Evolutionary conservation across 2,888 invertebrate genomes (phyloP).

Genomic region (Criorhina ranunculi): DNA sequence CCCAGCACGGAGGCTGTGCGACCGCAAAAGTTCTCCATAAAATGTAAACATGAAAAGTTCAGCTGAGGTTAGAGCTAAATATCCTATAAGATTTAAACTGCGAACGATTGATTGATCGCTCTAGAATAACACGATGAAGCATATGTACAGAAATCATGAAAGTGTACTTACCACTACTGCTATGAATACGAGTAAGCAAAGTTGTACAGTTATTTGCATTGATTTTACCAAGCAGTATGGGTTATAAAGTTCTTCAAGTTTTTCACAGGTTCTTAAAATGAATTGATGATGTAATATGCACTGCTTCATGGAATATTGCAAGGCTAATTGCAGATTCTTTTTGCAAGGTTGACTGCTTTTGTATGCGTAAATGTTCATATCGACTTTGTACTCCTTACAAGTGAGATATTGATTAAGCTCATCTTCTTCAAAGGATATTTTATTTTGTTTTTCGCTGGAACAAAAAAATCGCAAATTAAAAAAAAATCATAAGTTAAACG

Average conservation of each 20-base stretch:
- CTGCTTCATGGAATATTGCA: conserved; percentile 79
- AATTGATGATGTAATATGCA: conserved; percentile 83
- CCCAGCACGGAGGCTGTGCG: conserved; percentile 81
- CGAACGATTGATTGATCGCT: conserved; percentile 78
- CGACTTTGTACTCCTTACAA: conserved; percentile 78
- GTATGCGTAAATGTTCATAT: conserved; percentile 75
- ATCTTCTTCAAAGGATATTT: conserved; percentile 29
- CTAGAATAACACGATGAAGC: conserved; percentile 15
- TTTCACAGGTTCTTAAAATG: conserved; percentile 80
- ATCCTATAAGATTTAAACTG: conserved; percentile 81
- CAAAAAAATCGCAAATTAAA: no score
- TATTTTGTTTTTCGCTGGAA: conserved; percentile 34
- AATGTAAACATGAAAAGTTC: conserved; percentile 83
- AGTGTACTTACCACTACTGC: conserved; percentile 80
- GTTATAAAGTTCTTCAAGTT: conserved; percentile 82
- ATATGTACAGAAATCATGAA: not conserved
- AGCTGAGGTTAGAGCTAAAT: conserved; percentile 79
- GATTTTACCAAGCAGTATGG: conserved; percentile 83
- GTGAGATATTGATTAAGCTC: conserved; percentile 81
- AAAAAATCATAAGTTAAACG: no score
- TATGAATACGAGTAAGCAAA: conserved; percentile 82
- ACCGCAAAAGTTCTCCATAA: conserved; percentile 80
- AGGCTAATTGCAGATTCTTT: not conserved
- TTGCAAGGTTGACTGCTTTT: not conserved
- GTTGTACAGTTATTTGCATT: conserved; percentile 82